Evolutionary conservation across 2,888 invertebrate genomes (phyloP).

Genomic region (Drosophila falleni): DNA sequence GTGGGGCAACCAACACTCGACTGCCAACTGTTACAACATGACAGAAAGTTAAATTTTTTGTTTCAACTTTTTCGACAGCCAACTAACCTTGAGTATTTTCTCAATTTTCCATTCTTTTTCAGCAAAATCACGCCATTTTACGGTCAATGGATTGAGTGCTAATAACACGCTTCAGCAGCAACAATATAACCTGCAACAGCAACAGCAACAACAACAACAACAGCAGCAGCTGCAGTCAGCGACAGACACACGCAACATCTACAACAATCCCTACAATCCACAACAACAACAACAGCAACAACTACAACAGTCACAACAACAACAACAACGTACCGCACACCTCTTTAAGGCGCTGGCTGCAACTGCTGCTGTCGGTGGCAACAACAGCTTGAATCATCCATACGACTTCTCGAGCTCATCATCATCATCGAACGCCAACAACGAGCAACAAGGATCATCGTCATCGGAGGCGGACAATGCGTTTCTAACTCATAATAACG

Average conservation of each 20-base stretch:
- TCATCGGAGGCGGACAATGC: conserved; percentile 88
- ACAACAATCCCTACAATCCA: conserved; percentile 86
- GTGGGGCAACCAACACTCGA: background rate
- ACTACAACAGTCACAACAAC: conserved; percentile 82
- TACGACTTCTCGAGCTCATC: conserved; percentile 83
- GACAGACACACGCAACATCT: conserved; percentile 87
- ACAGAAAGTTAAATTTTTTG: conserved; percentile 52
- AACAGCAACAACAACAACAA: conserved; percentile 83
- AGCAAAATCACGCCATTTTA: conserved; percentile 93
- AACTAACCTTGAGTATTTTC: conserved; percentile 24
- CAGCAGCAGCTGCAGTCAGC: conserved; percentile 84
- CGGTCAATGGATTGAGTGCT: conserved; percentile 86
- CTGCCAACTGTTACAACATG: conserved; percentile 59
- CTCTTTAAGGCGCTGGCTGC: conserved; percentile 82
- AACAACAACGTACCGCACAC: conserved; percentile 77
- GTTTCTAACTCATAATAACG: conserved; percentile 88
- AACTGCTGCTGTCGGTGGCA: conserved; percentile 64
- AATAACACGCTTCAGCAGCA: conserved; percentile 82
- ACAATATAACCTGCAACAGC: conserved; percentile 86
- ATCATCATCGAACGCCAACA: conserved; percentile 74
- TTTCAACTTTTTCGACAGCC: conserved; percentile 39
- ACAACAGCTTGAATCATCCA: conserved; percentile 73
- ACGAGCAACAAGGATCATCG: conserved; percentile 84
- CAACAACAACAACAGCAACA: conserved; percentile 79
- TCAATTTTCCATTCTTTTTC: conserved; percentile 6